Percentiles rank a stretch among this genome's conserved stretches.
Conservation (phyloP, 1,140 invertebrate species). For the Lysiphlebus fabarum region DNA sequence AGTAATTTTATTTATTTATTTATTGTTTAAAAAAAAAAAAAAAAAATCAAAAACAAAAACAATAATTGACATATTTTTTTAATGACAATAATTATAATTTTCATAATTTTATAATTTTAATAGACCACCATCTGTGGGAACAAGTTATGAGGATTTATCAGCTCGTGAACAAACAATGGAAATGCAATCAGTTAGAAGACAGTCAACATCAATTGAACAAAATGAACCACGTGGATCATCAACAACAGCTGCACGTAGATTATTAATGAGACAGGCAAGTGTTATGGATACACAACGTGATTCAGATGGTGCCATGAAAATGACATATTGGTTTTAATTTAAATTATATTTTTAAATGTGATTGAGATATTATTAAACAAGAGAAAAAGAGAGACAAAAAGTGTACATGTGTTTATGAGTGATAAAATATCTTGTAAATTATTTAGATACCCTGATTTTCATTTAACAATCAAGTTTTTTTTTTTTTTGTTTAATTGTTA, state of each 20-base stretch:
- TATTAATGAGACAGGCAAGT: conserved; percentile 68
- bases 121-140: conserved; percentile 37
- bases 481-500: too few species aligned
- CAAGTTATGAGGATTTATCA: conserved; percentile 51
- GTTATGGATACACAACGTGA: conserved; percentile 74
- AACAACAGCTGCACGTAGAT: conserved; percentile 47
- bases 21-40: not conserved
- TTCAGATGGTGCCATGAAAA: conserved; percentile 72
- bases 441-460: too few species aligned
- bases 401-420: too few species aligned
- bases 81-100: conserved; percentile 10
- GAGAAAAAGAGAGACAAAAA: too few species aligned
- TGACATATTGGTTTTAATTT: conserved; percentile 78
- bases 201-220: conserved; percentile 2
- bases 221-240: conserved; percentile 11
- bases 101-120: too few species aligned
- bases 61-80: too few species aligned
- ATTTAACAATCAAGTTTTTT: too few species aligned
- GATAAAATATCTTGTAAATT: too few species aligned
- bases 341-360: not conserved
- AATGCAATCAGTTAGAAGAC: conserved; percentile 24
- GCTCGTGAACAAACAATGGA: conserved; percentile 26
- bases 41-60: too few species aligned
- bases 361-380: not conserved
- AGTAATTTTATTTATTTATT: conserved; percentile 48